A percentile compares a stretch with the other conserved stretches of the same genome.
Evolutionary conservation across 2,113 vertebrate species (phyloP).

Genomic region (Parotia lawesii): DNA sequence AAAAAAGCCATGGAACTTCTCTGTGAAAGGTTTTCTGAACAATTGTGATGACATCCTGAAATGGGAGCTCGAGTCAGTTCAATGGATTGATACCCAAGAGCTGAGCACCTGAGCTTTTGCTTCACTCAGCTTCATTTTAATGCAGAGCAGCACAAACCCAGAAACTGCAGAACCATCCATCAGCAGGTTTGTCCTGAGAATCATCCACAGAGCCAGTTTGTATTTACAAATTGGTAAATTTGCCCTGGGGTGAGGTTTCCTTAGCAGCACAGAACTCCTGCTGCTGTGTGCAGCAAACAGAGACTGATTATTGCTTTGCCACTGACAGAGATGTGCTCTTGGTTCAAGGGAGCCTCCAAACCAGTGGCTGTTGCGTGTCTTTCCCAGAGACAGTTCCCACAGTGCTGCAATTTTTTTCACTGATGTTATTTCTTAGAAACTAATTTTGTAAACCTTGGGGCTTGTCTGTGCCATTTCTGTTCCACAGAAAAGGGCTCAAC

Average conservation of each 20-base stretch:
- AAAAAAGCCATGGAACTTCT: not conserved
- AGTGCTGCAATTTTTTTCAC: not conserved
- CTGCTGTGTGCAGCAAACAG: not conserved
- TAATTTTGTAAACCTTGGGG: not conserved
- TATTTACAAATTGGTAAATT: not conserved
- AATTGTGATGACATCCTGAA: not conserved
- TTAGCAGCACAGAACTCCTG: not conserved
- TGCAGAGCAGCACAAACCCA: not conserved
- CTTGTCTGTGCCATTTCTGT: not conserved
- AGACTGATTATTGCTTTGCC: not conserved
- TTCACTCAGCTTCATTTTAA: not conserved
- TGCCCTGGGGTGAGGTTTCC: not conserved
- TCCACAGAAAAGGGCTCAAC: not conserved
- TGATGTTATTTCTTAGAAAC: not conserved
- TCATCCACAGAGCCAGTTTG: not conserved
- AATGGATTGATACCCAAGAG: not conserved
- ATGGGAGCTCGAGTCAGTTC: fast-evolving
- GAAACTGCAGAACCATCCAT: not conserved
- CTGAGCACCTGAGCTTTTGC: not conserved
- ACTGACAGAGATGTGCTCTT: not conserved
- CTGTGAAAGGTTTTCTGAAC: not conserved
- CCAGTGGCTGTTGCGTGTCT: fast-evolving
- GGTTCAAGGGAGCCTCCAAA: not conserved
- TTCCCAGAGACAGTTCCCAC: not conserved
- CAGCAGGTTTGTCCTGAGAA: not conserved